These are phyloP conservation scores for Acanthacorydalis orientalis DNA, from an alignment of 2,888 invertebrate species.

Conservation along the genomic window DNA sequence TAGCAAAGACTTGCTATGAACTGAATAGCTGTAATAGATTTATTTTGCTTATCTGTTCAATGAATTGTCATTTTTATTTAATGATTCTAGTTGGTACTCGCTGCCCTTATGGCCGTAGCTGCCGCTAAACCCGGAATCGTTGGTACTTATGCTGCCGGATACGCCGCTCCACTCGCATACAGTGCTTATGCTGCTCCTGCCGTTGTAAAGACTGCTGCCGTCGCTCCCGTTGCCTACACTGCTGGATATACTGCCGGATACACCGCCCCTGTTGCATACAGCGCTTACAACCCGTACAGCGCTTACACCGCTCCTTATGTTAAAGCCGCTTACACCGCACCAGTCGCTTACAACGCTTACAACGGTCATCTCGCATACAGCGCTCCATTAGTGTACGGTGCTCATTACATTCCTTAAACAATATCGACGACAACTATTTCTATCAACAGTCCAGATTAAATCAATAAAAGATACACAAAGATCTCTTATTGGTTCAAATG, in stretches of 20 bases:
- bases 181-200: background rate
- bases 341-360: slow-evolving; percentile 25
- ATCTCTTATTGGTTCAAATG: too few relatives aligned
- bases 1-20: too few relatives aligned
- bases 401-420: slow-evolving; percentile 3
- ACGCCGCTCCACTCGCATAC: slow-evolving; percentile 3
- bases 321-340: slow-evolving; percentile 22
- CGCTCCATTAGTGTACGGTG: slow-evolving; percentile 3
- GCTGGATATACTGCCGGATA: background rate
- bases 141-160: slow-evolving; percentile 7
- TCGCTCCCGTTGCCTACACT: background rate
- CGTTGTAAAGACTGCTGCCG: background rate
- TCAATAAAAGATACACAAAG: too few relatives aligned
- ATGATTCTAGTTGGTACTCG: slow-evolving; percentile 7
- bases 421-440: background rate
- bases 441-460: too few relatives aligned
- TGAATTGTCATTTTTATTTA: background rate
- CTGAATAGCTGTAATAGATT: background rate
- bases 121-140: slow-evolving; percentile 8
- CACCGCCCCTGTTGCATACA: background rate
- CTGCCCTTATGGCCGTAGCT: slow-evolving; percentile 8
- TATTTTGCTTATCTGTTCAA: background rate
- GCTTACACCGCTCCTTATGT: slow-evolving; percentile 19
- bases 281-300: slow-evolving; percentile 3
- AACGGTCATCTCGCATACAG: slow-evolving; percentile 12